Percentiles rank a stretch among this genome's conserved stretches.
phyloP scores from a whole-genome alignment of 2,888 invertebrate genomes.

The Lochmaea capreae region DNA sequence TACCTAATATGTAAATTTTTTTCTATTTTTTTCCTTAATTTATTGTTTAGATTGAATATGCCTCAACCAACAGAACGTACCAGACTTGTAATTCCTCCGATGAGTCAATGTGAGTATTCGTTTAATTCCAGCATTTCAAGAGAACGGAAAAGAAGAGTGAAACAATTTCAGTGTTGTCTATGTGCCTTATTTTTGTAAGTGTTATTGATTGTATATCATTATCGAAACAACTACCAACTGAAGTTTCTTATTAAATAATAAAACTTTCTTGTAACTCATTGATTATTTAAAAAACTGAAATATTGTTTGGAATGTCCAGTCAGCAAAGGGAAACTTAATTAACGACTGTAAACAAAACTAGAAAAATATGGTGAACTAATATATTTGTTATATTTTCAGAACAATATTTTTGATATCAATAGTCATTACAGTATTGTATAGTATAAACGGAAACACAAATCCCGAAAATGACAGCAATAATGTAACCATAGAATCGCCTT shows the following conservation, averaged over 20 bases:
- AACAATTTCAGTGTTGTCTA: slow-evolving; percentile 78
- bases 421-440: slow-evolving; percentile 48
- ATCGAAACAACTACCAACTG: too few species aligned
- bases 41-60: slow-evolving; percentile 26
- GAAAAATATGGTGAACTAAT: too few species aligned
- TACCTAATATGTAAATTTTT: not conserved
- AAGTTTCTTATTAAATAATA: too few species aligned
- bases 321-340: too few species aligned
- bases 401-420: slow-evolving; percentile 49
- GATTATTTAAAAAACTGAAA: too few species aligned
- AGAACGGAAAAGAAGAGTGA: slow-evolving; percentile 67
- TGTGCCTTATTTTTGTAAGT: slow-evolving; percentile 79
- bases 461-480: slow-evolving; percentile 32
- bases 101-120: slow-evolving; percentile 66
- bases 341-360: too few species aligned
- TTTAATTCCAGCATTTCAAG: slow-evolving; percentile 68
- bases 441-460: slow-evolving; percentile 42
- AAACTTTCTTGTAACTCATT: too few species aligned
- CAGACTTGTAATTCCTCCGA: slow-evolving; percentile 64
- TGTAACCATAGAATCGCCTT: slow-evolving; percentile 21
- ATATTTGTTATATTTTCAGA: slow-evolving; percentile 46
- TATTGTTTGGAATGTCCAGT: too few species aligned
- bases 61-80: slow-evolving; percentile 66
- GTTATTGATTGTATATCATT: not conserved
- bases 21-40: too few species aligned